Evolutionary conservation across 2,113 vertebrate species (phyloP), one percentile per base, ranked within the genome.

Genomic region (Microcebus lehilahytsara): DNA sequence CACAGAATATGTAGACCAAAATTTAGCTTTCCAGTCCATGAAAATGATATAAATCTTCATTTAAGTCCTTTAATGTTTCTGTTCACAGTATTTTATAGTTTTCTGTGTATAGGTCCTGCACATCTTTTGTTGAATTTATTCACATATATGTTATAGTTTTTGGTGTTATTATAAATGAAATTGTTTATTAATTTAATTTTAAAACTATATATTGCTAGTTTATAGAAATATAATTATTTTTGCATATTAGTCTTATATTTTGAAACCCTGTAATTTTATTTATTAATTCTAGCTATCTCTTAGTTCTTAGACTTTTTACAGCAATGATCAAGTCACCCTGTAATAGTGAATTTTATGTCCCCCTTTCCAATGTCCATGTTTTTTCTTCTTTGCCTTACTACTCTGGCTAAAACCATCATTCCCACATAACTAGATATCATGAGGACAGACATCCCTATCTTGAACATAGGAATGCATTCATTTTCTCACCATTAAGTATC

Each of bases 21-120:
- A 37, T 56, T 22, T 42, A 20, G 16, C 46, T 14, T 74, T 71
- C 16, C 4, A 46, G 16, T 75, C 23, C 60, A 42, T 85, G 22
- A 93, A 72, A 17, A 53, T 62, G 3, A 23, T 27, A 66, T 40
- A 23, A 58, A 64, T 78, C 11, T 46, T 67, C 30, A 81, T 91
- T 89, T 95, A 85, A 4, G 23, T 88, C 17, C 89, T 60, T 92
- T 64, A 42, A 94, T 77, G n/a, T 83, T 94, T 83, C 8, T 56
- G 1, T 79, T 23, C 49, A 10, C 4, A 51, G 60, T 78, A 12
- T 81, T 74, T 49, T 58, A 4, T 74, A 58, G 22, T 89, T 89
- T 80, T 51, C 42, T 85, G 2, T 14, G 9, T 93, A 49, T 2
- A 30, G 0, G 0, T 96, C 14, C 62, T 88, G 9, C 53, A n/a